Conservation (phyloP, 2,113 vertebrate genomes). For the Saguinus midas region DNA sequence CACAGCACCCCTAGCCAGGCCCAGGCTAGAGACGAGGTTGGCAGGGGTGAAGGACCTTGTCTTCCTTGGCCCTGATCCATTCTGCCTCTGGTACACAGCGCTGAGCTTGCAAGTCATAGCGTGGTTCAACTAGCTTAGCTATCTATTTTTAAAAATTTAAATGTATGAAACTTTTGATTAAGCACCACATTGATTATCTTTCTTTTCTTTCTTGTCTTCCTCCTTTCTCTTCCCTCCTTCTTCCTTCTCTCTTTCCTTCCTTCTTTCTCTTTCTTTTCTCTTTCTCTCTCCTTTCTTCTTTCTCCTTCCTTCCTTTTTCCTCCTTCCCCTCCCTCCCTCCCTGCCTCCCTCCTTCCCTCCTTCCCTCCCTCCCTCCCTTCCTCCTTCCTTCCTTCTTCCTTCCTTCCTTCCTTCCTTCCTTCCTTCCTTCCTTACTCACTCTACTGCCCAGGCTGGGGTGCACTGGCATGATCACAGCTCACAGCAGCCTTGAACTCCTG, state of each 20-base stretch:
- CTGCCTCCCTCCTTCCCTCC: accelerated
- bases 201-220: too few relatives aligned
- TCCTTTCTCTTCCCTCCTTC: too few relatives aligned
- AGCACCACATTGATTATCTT: not conserved
- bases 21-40: not conserved
- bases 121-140: not conserved
- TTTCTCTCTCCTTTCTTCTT: accelerated
- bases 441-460: too few relatives aligned
- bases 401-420: accelerated
- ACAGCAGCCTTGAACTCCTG: too few relatives aligned
- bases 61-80: not conserved
- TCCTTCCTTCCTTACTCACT: too few relatives aligned
- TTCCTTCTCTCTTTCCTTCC: too few relatives aligned
- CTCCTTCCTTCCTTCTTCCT: too few relatives aligned
- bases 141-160: not conserved
- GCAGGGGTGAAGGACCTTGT: not conserved
- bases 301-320: too few relatives aligned
- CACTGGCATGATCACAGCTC: too few relatives aligned
- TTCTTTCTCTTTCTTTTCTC: too few relatives aligned
- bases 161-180: not conserved
- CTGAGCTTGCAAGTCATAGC: not conserved
- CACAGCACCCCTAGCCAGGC: not conserved
- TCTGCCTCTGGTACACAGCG: not conserved
- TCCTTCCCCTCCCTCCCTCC: too few relatives aligned
- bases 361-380: accelerated